Conservation (phyloP, 2,113 vertebrate genomes). For the Leuciscus idus region DNA sequence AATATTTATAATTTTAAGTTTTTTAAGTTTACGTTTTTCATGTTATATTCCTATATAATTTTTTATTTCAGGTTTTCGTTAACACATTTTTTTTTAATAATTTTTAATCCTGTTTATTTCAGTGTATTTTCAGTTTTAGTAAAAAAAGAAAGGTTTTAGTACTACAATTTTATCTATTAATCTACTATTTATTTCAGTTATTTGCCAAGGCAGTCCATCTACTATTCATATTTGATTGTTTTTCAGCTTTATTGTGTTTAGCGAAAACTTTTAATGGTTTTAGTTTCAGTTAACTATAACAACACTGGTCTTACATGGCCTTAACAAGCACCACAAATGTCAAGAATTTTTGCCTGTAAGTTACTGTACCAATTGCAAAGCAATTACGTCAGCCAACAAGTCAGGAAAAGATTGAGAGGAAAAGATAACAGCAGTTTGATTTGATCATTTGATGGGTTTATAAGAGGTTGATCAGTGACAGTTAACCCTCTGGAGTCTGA, state of each 20-base stretch:
- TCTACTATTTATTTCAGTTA: background rate
- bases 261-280: background rate
- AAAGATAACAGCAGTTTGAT: background rate
- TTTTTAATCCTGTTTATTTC: background rate
- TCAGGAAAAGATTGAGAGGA: background rate
- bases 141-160: background rate
- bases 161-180: background rate
- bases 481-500: no score
- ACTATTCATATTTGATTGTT: background rate
- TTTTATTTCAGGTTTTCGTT: no score
- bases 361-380: background rate
- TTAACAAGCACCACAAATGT: background rate
- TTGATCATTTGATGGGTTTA: constrained; percentile 27
- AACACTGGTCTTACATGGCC: background rate
- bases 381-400: background rate
- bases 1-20: background rate
- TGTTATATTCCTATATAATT: background rate
- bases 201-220: background rate
- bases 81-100: no score
- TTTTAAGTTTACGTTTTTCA: background rate
- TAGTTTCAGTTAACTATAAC: background rate
- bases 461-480: constrained; percentile 38
- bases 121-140: background rate
- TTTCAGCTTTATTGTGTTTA: background rate
- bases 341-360: background rate